Percentiles rank a stretch among this genome's conserved stretches.
Conservation (phyloP, 2,113 vertebrate species). For the Natator depressus region DNA sequence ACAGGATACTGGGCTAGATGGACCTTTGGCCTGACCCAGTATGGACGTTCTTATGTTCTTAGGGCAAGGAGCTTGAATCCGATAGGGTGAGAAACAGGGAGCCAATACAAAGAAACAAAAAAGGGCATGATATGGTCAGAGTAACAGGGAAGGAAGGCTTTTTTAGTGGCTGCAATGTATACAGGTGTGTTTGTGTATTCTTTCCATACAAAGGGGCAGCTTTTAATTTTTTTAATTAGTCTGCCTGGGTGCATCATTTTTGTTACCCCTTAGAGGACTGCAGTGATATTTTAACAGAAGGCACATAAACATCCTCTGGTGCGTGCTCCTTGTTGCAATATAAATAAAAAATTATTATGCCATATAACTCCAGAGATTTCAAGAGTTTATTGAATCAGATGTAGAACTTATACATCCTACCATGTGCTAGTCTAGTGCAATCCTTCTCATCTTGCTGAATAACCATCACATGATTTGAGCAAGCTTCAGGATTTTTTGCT, state of each 20-base stretch:
- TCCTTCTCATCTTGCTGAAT: background rate
- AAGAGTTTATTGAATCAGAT: background rate
- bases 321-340: rapidly evolving
- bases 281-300: background rate
- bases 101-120: constrained; percentile 9
- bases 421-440: background rate
- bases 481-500: background rate
- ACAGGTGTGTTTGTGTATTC: background rate
- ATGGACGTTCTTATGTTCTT: background rate
- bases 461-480: background rate
- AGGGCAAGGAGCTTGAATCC: rapidly evolving
- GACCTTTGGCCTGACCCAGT: too few species aligned
- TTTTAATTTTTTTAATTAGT: background rate
- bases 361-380: background rate
- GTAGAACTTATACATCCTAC: background rate
- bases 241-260: background rate
- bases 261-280: background rate
- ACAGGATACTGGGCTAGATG: too few species aligned
- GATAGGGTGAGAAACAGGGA: background rate
- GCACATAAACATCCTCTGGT: background rate
- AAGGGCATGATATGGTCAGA: background rate
- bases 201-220: constrained; percentile 41
- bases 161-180: constrained; percentile 57
- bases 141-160: constrained; percentile 20
- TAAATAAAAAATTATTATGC: background rate